phyloP scores from a whole-genome alignment of 1,140 invertebrate species.

The Phthorimaea operculella region DNA sequence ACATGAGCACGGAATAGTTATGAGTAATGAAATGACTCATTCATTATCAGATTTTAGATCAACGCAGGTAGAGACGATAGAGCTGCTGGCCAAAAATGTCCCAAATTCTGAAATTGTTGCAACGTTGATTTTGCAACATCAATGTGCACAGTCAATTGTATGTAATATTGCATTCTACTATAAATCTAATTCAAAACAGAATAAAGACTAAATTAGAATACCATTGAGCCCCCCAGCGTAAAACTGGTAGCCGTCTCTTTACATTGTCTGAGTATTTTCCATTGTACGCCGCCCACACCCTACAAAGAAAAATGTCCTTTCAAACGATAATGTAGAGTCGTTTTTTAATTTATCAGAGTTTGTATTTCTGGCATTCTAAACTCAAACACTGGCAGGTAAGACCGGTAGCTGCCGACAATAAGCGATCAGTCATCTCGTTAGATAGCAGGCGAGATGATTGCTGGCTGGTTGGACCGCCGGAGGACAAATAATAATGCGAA shows the following conservation, averaged over 20 bases:
- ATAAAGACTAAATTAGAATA: neutral
- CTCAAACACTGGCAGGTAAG: slow-evolving; percentile 24
- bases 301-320: too few species aligned
- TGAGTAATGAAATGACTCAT: too few species aligned
- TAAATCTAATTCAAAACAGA: neutral
- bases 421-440: slow-evolving; percentile 55
- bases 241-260: neutral
- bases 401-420: slow-evolving; percentile 59
- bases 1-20: too few species aligned
- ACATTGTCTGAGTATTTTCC: too few species aligned
- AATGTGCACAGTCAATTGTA: too few species aligned
- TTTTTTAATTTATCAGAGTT: too few species aligned
- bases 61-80: neutral
- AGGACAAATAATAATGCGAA: slow-evolving; percentile 38
- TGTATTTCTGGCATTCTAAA: too few species aligned
- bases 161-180: neutral
- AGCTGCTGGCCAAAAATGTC: neutral
- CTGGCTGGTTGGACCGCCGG: slow-evolving; percentile 31
- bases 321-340: too few species aligned
- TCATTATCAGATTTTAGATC: too few species aligned
- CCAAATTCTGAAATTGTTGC: neutral
- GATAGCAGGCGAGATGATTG: slow-evolving; percentile 52
- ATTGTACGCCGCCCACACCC: too few species aligned
- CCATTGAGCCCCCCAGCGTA: neutral
- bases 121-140: neutral